Conservation (phyloP, 2,888 invertebrate species). For the Physocephala rufipes region DNA sequence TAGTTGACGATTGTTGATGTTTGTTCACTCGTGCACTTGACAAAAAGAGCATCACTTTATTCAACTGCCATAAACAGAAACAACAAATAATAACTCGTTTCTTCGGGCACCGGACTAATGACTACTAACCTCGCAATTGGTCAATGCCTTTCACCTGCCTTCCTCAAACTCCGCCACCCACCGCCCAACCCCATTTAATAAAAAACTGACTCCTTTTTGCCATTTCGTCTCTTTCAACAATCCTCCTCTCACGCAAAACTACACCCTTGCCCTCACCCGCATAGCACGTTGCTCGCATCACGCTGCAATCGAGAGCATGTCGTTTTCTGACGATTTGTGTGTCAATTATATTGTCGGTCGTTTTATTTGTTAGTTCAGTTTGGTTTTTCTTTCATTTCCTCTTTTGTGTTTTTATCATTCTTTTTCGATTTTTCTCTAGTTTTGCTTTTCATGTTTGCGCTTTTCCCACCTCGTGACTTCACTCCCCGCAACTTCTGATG, state of each 20-base stretch:
- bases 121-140: background rate
- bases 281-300: too few species aligned
- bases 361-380: too few species aligned
- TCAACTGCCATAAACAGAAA: background rate
- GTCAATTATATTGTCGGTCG: too few species aligned
- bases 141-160: too few species aligned
- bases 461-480: background rate
- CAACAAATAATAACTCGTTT: background rate
- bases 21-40: background rate
- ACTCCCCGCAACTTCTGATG: background rate
- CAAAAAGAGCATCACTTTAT: background rate
- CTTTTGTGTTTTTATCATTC: background rate
- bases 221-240: too few species aligned
- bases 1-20: background rate
- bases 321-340: too few species aligned
- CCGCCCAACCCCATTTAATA: too few species aligned
- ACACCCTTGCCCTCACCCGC: too few species aligned
- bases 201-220: too few species aligned
- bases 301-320: too few species aligned
- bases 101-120: background rate
- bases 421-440: constrained; percentile 7
- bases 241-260: too few species aligned
- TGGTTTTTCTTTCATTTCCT: background rate
- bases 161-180: too few species aligned
- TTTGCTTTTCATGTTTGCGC: background rate